A percentile compares a stretch with the other conserved stretches of the same genome.
Evolutionary conservation across 2,113 vertebrate genomes (phyloP).

Genomic region (Panthera tigris): DNA sequence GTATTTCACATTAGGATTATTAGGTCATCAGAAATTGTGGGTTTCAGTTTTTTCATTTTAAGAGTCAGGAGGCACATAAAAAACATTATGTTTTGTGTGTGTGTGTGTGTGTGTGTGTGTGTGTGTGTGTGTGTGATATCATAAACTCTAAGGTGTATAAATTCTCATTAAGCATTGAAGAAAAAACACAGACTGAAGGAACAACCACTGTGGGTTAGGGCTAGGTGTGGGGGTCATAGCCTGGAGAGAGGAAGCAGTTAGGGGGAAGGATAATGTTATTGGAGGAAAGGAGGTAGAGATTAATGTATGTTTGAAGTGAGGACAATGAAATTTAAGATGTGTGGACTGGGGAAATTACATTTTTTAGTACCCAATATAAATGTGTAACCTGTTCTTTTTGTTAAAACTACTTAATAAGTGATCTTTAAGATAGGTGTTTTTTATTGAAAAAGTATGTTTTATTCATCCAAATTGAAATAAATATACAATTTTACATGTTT

Average conservation of each 20-base stretch:
- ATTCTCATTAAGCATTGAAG: not conserved
- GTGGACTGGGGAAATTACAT: not conserved
- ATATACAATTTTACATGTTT: not conserved
- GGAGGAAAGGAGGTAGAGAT: not conserved
- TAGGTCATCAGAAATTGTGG: constrained; percentile 26
- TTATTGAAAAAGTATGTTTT: not conserved
- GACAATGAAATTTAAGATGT: not conserved
- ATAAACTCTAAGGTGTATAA: not conserved
- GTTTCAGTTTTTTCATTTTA: constrained; percentile 16
- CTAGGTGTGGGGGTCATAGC: not conserved
- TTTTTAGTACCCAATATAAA: not conserved
- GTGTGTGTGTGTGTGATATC: not conserved
- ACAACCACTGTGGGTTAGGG: not conserved
- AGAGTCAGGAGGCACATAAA: not conserved
- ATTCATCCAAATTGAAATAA: not conserved
- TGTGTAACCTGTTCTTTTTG: not conserved
- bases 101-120: not conserved
- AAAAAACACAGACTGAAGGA: not conserved
- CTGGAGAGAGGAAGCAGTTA: not conserved
- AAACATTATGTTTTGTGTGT: not conserved
- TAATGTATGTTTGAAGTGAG: not conserved
- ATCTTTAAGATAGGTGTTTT: not conserved
- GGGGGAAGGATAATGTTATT: not conserved
- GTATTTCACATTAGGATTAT: not conserved
- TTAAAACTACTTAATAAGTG: not conserved